A percentile compares a stretch with the other conserved stretches of the same genome.
Evolutionary conservation across 1,140 invertebrate species (phyloP).

Genomic region (Augochlora pura): DNA sequence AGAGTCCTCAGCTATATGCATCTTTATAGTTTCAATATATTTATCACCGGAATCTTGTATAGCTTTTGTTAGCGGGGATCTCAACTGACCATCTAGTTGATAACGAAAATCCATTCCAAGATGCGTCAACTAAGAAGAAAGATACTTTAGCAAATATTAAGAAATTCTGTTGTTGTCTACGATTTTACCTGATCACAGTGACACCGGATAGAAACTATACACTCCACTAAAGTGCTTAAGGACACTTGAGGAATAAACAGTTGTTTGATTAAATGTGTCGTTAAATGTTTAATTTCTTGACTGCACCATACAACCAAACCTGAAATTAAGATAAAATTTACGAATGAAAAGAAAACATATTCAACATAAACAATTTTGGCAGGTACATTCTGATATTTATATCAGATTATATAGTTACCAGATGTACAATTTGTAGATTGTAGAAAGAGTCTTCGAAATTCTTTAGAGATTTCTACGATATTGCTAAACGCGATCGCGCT

Average conservation of each 20-base stretch:
- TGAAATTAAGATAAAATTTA: constrained; percentile 66
- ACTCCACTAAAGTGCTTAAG: constrained; percentile 91
- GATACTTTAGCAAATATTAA: background rate
- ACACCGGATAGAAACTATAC: constrained; percentile 88
- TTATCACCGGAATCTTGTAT: constrained; percentile 87
- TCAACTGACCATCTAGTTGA: constrained; percentile 89
- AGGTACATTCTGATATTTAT: no score
- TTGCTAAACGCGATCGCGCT: constrained; percentile 94
- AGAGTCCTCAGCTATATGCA: constrained; percentile 85
- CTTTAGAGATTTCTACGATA: constrained; percentile 91
- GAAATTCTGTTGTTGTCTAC: background rate
- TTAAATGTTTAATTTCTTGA: constrained; percentile 91
- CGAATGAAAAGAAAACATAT: background rate
- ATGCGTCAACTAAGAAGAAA: constrained; percentile 82
- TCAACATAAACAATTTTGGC: background rate
- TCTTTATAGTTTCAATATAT: constrained; percentile 87
- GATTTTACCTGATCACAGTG: constrained; percentile 86
- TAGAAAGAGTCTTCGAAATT: constrained; percentile 92
- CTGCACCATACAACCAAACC: constrained; percentile 96
- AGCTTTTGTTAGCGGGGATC: constrained; percentile 83
- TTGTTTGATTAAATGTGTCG: constrained; percentile 91
- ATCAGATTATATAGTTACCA: constrained; percentile 77
- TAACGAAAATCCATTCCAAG: constrained; percentile 92
- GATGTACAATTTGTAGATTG: constrained; percentile 86
- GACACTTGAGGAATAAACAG: constrained; percentile 95